These are phyloP conservation scores for Helarctos malayanus DNA, from an alignment of 2,797 vertebrate genomes.

Conservation along the genomic window DNA sequence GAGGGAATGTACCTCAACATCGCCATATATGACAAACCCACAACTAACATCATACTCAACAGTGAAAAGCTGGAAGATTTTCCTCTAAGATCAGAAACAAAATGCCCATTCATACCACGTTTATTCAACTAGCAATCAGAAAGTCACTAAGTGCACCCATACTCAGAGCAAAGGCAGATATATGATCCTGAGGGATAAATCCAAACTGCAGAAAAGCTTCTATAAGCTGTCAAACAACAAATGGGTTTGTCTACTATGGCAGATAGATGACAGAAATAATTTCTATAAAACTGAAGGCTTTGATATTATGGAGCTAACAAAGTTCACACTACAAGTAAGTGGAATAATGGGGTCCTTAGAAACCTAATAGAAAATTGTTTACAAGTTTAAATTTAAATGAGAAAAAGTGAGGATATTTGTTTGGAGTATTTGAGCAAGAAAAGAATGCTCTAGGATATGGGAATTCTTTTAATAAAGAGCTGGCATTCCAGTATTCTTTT, in stretches of 20 bases:
- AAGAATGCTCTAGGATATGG: constrained; percentile 29
- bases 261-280: constrained; percentile 35
- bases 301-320: constrained; percentile 11
- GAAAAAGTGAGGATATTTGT: constrained; percentile 30
- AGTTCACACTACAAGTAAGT: neutral
- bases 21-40: neutral
- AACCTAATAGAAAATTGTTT: constrained; percentile 9
- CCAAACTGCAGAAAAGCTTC: neutral
- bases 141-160: neutral
- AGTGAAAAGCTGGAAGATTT: neutral
- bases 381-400: constrained; percentile 57
- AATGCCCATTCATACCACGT: neutral
- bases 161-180: neutral
- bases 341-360: neutral
- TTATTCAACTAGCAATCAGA: neutral
- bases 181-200: neutral
- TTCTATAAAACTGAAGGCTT: constrained; percentile 53
- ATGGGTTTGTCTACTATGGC: neutral
- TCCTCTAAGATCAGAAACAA: neutral
- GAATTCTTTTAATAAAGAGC: constrained; percentile 61
- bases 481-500: constrained; percentile 53
- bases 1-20: neutral
- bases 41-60: neutral
- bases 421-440: constrained; percentile 45
- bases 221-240: neutral